phyloP scores from a whole-genome alignment of 2,113 vertebrate species.

The Corythornis vintsioides region DNA sequence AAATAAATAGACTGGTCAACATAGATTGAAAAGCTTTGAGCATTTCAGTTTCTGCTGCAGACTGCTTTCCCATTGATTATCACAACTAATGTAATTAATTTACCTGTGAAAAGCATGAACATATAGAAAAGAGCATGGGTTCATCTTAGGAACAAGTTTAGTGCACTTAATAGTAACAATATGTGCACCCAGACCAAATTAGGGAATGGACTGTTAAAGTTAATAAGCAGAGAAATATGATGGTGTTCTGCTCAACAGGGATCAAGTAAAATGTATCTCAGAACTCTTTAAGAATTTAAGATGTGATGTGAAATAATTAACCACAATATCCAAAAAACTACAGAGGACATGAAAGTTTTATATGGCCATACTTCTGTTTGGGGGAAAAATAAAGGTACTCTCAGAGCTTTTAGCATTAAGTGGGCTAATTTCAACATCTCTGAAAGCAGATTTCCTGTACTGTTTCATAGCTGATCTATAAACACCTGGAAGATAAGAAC shows the following conservation, averaged over 20 bases:
- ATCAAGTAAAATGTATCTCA: background rate
- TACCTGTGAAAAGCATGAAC: background rate
- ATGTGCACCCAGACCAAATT: background rate
- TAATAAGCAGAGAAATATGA: background rate
- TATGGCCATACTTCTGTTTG: background rate
- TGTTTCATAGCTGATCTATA: background rate
- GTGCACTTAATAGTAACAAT: background rate
- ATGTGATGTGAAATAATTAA: background rate
- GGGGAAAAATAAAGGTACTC: background rate
- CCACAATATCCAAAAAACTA: background rate
- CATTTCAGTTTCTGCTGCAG: background rate
- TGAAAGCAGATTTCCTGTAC: background rate
- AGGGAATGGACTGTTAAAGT: background rate
- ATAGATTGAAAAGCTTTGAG: background rate
- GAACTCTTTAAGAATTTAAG: background rate
- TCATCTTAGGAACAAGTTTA: background rate
- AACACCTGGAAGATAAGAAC: background rate
- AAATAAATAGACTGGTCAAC: background rate
- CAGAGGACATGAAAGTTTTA: background rate
- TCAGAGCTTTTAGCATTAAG: background rate
- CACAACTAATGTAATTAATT: background rate
- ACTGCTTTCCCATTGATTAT: background rate
- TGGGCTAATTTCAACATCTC: background rate
- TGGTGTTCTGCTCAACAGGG: background rate
- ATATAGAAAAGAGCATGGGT: background rate